Evolutionary conservation across 1,140 invertebrate genomes (phyloP).

Genomic region (Leptinotarsa texana): DNA sequence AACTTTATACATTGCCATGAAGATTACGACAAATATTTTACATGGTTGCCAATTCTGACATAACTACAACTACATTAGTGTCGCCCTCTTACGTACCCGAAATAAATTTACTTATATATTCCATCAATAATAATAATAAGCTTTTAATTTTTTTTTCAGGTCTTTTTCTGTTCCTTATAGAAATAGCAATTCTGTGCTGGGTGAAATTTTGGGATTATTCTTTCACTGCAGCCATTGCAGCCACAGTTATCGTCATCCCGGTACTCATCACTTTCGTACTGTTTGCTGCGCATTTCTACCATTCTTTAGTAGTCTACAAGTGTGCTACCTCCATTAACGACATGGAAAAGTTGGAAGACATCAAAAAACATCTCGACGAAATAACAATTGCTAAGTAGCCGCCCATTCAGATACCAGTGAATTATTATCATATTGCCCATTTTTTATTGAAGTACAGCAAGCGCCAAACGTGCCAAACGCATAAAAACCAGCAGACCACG

Average conservation of each 20-base stretch:
- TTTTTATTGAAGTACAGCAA: too few relatives aligned
- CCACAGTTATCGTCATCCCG: constrained; percentile 87
- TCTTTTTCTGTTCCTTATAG: constrained; percentile 76
- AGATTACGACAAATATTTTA: too few relatives aligned
- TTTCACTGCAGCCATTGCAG: constrained; percentile 77
- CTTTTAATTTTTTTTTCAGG: constrained; percentile 56
- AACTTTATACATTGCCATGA: too few relatives aligned
- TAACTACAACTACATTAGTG: too few relatives aligned
- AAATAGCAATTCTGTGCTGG: constrained; percentile 89
- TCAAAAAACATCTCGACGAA: constrained; percentile 71
- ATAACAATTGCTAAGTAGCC: constrained; percentile 49
- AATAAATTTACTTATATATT: background rate
- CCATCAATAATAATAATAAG: background rate
- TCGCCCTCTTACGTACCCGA: too few relatives aligned
- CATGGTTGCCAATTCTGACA: too few relatives aligned
- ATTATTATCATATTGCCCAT: too few relatives aligned
- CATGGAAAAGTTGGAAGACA: constrained; percentile 71
- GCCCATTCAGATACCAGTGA: background rate
- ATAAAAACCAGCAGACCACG: too few relatives aligned
- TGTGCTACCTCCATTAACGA: constrained; percentile 71
- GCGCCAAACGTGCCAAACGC: too few relatives aligned
- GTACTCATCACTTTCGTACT: constrained; percentile 83
- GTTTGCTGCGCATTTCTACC: constrained; percentile 90
- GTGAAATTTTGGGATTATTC: constrained; percentile 84
- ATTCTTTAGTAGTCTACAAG: constrained; percentile 81